These are phyloP conservation scores for Umimayanthus chanpuru DNA, from an alignment of 92 coral and sea anemone species.

Conservation along the genomic window DNA sequence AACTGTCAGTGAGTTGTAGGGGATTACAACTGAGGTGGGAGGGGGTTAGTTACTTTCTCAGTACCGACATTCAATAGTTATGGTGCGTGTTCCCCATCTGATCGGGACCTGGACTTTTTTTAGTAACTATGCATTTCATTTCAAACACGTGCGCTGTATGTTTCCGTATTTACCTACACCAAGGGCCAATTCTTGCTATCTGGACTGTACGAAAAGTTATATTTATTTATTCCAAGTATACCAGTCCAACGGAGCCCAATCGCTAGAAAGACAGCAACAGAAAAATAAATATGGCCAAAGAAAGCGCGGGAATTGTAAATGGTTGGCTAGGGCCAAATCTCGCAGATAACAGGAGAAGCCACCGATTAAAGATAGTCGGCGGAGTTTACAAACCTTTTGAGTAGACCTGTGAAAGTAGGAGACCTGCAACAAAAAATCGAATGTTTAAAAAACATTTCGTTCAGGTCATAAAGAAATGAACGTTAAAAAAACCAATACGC, in stretches of 20 bases:
- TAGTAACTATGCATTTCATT: neutral
- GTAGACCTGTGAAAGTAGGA: slow-evolving; percentile 12
- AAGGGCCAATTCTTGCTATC: too few species aligned
- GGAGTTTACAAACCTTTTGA: neutral
- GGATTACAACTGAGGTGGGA: neutral
- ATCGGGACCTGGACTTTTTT: neutral
- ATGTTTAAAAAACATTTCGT: too few species aligned
- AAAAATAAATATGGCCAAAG: too few species aligned
- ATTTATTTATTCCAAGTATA: too few species aligned
- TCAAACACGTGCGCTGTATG: neutral
- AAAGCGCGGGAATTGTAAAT: too few species aligned
- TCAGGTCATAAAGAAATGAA: too few species aligned
- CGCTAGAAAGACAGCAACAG: too few species aligned
- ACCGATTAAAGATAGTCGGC: neutral
- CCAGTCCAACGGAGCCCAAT: too few species aligned
- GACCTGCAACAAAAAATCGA: neutral
- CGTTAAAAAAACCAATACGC: neutral
- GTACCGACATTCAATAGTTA: neutral
- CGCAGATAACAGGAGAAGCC: too few species aligned
- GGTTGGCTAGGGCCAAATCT: too few species aligned
- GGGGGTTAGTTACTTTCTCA: neutral
- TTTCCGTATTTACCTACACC: too few species aligned
- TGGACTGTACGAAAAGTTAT: too few species aligned
- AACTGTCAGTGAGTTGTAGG: neutral
- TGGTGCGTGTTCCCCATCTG: neutral